phyloP scores from a whole-genome alignment of 2,888 invertebrate genomes.

The Erebia epiphron region DNA sequence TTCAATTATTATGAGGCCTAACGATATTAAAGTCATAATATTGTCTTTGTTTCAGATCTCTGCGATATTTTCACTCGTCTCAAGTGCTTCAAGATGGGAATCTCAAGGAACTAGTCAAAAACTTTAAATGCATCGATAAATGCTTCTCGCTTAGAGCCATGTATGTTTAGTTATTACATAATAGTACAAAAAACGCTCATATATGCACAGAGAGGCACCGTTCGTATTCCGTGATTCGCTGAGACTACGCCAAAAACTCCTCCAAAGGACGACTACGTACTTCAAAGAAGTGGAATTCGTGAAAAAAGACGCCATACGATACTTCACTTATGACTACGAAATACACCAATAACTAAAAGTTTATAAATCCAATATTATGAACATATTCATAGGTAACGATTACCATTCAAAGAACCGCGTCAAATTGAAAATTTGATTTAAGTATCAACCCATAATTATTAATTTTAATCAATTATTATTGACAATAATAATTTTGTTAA shows the following conservation, averaged over 20 bases:
- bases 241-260: slow-evolving; percentile 72
- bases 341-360: slow-evolving; percentile 59
- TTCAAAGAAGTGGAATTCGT: slow-evolving; percentile 76
- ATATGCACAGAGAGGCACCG: slow-evolving; percentile 74
- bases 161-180: slow-evolving; percentile 37
- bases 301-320: slow-evolving; percentile 79
- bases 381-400: slow-evolving; percentile 74
- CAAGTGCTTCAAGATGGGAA: slow-evolving; percentile 28
- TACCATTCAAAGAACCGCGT: slow-evolving; percentile 74
- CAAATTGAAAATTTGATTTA: slow-evolving; percentile 66
- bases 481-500: slow-evolving; percentile 32
- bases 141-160: slow-evolving; percentile 26
- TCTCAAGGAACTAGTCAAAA: slow-evolving; percentile 20
- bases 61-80: background rate
- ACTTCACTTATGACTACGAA: slow-evolving; percentile 74
- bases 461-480: slow-evolving; percentile 22
- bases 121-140: background rate
- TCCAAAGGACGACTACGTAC: slow-evolving; percentile 71
- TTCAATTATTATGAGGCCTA: too few relatives aligned
- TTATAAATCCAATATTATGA: slow-evolving; percentile 60
- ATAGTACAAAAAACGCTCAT: slow-evolving; percentile 45
- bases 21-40: background rate
- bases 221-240: slow-evolving; percentile 75
- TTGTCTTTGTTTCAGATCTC: slow-evolving; percentile 36
- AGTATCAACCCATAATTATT: background rate